Evolutionary conservation across 2,797 vertebrate species (phyloP).

Genomic region (Dryobates pubescens): DNA sequence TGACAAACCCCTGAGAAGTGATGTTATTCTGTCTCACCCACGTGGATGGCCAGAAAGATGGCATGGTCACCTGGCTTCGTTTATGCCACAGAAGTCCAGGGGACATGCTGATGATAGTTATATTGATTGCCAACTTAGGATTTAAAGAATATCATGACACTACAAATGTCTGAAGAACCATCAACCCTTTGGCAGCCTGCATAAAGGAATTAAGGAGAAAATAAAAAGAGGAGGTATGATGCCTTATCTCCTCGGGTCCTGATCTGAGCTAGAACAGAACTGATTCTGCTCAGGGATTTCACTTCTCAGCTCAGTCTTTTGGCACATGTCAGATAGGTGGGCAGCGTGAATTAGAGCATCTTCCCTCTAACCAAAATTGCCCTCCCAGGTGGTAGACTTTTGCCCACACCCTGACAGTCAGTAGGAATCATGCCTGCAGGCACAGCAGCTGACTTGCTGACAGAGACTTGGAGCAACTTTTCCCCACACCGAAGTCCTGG

Average conservation of each 20-base stretch:
- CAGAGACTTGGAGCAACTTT: not conserved
- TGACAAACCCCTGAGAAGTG: not conserved
- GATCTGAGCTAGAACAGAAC: too few relatives aligned
- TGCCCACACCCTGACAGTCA: not conserved
- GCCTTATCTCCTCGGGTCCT: not conserved
- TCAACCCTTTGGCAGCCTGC: not conserved
- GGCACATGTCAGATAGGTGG: not conserved
- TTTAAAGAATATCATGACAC: not conserved
- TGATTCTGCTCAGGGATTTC: too few relatives aligned
- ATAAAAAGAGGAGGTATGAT: not conserved
- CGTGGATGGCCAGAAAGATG: not conserved
- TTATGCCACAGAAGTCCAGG: not conserved
- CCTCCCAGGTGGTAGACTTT: not conserved
- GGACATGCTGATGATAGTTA: not conserved
- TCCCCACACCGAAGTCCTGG: not conserved
- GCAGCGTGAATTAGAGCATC: not conserved
- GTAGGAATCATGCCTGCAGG: not conserved
- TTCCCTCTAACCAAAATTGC: not conserved
- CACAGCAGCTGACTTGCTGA: not conserved
- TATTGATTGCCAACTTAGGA: not conserved
- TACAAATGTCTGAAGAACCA: not conserved
- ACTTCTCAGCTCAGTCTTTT: not conserved
- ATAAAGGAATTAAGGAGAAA: not conserved
- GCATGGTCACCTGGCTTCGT: not conserved
- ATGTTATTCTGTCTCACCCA: not conserved